Base-by-base conservation (phyloP, 2,888 invertebrate genomes). In the Ectemnius cavifrons region DNA sequence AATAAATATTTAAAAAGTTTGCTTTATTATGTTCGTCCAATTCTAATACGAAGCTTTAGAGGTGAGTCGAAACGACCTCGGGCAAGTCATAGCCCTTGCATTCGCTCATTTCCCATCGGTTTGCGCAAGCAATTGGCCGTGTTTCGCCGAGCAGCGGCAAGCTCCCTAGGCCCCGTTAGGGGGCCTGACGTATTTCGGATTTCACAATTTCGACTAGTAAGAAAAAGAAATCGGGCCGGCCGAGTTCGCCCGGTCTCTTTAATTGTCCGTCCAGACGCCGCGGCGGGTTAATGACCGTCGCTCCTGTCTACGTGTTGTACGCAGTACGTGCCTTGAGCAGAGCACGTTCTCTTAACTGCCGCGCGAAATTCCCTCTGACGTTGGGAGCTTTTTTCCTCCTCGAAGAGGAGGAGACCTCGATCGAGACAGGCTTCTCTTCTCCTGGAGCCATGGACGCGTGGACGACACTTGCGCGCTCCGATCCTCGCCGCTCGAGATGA, bases 201-300 rank as follows among this genome's bases (percentile, higher is more conserved):
- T 75, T 77, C 77, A 60, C 76, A 77, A 77, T 49, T 58, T 13
- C 37, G 64, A 71, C 71, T 71, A 71, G 76, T 76, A 69, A 64
- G 62, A 72, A 77, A 77, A 77, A 73, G 77, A 78, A 78, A 52
- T 52, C 52, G 52, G 6, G 8, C 16, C n/a, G 52, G 16, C 37
- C 37, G 37, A 6, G 37, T 37, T 77, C 77, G 77, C 14, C 57
- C 56, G 56, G 70, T 60, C 63, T 71, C 37, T 73, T 63, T 73
- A 67, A 77, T 79, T 71, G 78, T 77, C 68, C 60, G 46, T 18
- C 61, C 67, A 60, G 71, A 64, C 67, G 56, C 57, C 72, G 69
- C 37, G 58, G 58, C 69, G 28, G 74, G 71, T 78, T 74, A 78
- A 71, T 66, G 73, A 82, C 79, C 73, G 73, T 67, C 23, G 60